phyloP scores from a whole-genome alignment of 2,888 invertebrate species.

The Sminthurinus aureus region DNA sequence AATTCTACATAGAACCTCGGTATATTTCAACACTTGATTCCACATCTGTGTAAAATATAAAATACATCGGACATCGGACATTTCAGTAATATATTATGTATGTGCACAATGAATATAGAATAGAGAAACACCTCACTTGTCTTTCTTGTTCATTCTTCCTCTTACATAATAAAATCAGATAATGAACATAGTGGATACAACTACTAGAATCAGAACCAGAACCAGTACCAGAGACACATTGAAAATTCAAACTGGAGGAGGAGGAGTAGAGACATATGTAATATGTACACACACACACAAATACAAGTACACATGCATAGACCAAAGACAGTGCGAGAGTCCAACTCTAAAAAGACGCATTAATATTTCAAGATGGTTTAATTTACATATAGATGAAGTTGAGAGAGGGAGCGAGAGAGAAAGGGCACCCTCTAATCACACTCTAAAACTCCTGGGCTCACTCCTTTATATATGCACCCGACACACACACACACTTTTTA shows the following conservation, averaged over 20 bases:
- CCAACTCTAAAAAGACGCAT: conserved; percentile 54
- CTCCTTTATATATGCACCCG: neutral
- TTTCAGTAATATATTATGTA: no score
- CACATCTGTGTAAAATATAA: no score
- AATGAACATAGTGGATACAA: neutral
- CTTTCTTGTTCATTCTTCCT: no score
- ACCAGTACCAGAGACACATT: no score
- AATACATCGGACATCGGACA: no score
- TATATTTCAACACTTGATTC: no score
- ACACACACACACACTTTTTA: neutral
- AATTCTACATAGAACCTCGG: no score
- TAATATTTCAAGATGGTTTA: conserved; percentile 60
- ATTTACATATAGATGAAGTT: conserved; percentile 60
- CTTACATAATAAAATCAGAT: neutral
- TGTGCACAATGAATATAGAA: no score
- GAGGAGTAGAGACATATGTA: neutral
- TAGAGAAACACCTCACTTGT: no score
- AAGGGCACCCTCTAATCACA: conserved; percentile 58
- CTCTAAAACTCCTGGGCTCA: conserved; percentile 35
- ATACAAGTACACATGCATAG: neutral
- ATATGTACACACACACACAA: neutral
- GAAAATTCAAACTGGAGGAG: neutral
- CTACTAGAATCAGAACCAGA: neutral
- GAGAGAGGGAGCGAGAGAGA: neutral
- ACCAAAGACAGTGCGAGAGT: neutral